These are phyloP conservation scores for Stichopus chloronotus DNA, from an alignment of 35 echinoderm and acorn worm species.

Conservation along the genomic window DNA sequence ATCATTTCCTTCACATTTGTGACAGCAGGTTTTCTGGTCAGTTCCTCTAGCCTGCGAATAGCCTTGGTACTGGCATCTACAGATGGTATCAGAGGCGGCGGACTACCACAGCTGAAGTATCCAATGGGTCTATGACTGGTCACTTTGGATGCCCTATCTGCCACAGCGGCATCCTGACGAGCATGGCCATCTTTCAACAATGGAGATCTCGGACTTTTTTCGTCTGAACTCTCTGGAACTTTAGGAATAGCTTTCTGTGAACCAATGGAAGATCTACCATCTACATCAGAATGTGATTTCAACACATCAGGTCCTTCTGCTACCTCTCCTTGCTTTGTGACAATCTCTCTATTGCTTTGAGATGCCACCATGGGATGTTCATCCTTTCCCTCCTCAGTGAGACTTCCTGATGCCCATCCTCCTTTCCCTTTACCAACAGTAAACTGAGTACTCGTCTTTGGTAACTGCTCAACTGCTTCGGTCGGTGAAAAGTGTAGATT, in stretches of 20 bases:
- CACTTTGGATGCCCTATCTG: not conserved
- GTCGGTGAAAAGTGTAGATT: not conserved
- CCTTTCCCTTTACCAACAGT: not conserved
- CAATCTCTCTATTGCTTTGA: not conserved
- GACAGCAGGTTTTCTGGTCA: conserved; percentile 46
- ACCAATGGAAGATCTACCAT: not conserved
- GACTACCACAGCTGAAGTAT: conserved; percentile 6
- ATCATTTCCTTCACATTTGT: conserved; percentile 58
- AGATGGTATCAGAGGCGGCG: conserved; percentile 26
- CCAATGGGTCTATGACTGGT: not conserved
- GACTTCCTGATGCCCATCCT: not conserved
- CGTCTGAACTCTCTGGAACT: not conserved
- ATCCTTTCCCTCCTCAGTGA: not conserved
- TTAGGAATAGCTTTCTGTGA: not conserved
- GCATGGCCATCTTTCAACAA: not conserved
- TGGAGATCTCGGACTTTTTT: not conserved
- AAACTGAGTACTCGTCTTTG: not conserved
- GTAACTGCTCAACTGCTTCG: not conserved
- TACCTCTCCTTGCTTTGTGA: not conserved
- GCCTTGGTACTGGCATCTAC: conserved; percentile 48
- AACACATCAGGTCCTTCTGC: not conserved
- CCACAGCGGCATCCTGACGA: not conserved
- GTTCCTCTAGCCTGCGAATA: conserved; percentile 47
- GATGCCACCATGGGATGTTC: not conserved
- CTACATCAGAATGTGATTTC: not conserved